Percentiles rank a stretch among this genome's conserved stretches.
These are phyloP conservation scores for Lasioglossum calceatum DNA, from an alignment of 2,888 invertebrate species.

Conservation along the genomic window DNA sequence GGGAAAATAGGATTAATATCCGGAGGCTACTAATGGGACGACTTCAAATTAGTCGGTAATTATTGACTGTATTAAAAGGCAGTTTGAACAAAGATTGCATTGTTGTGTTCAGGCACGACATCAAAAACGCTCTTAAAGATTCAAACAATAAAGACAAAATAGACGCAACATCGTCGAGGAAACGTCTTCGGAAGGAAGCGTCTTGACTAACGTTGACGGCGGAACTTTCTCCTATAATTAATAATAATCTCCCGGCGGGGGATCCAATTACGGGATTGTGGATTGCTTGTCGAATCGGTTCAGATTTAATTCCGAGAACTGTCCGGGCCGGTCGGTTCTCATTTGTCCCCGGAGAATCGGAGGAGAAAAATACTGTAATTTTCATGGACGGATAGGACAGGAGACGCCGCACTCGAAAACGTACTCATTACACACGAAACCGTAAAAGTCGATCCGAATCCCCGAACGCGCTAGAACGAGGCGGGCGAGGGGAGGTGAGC, in stretches of 20 bases:
- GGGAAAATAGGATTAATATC: neutral
- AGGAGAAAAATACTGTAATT: slow-evolving; percentile 35
- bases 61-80: neutral
- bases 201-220: neutral
- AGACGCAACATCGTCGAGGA: neutral
- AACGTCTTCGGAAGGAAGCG: neutral
- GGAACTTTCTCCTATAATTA: neutral
- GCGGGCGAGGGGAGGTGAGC: neutral
- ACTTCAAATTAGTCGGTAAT: no score
- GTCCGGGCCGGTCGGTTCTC: neutral
- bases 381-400: slow-evolving; percentile 25
- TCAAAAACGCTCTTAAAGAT: no score
- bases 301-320: slow-evolving; percentile 11
- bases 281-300: neutral
- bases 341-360: neutral
- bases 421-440: slow-evolving; percentile 55
- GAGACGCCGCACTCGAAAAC: slow-evolving; percentile 51
- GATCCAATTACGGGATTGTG: slow-evolving; percentile 1
- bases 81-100: neutral
- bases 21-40: neutral
- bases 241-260: neutral
- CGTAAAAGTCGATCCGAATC: slow-evolving; percentile 62
- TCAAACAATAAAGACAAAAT: neutral
- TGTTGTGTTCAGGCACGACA: no score
- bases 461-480: neutral